Base-by-base conservation (phyloP, 2,113 vertebrate genomes). In the Chionis minor region DNA sequence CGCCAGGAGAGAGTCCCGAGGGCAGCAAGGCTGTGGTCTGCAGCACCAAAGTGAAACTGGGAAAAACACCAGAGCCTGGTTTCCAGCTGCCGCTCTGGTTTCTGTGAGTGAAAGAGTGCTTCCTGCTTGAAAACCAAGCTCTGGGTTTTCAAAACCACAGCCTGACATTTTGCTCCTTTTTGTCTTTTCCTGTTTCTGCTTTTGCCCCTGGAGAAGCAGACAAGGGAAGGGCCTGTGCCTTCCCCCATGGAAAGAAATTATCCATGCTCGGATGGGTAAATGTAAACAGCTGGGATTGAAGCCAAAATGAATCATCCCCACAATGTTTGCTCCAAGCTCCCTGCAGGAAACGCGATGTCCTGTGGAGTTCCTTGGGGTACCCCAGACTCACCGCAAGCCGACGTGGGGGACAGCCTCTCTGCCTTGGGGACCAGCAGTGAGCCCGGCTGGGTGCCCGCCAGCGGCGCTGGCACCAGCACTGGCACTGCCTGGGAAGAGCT, bases 341-440 rank as follows among this genome's bases (percentile, higher is more conserved):
- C 35, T 40, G 69, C 47, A 78, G 61, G 55, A 66, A 38, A 24
- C 0, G 2, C 5, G 2, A 35, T 22, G 12, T 30, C 61, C 69
- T 27, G 19, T 32, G 52, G 79, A 59, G 71, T 27, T 56, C 21
- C 51, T 87, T 32, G 35, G 62, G 5, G 44, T 59, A 70, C 35
- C 35, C 44, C 66, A 88, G 45, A 95, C 94, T 99, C 98, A 92
- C 98, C 97, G 1, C 98, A 98, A 32, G 97, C 94, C 2, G 97
- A 98, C 1, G 98, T 98, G 5, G 99, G 99, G 6, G 99, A 99
- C 3, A 99, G 98, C 35, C 97, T 98, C 97, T 99, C 99, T 1
- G 96, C 98, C 97, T 99, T 99, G 88, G 99, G 99, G 74, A 98
- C 86, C 33, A 98, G 95, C 83, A 91, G 90, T 21, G 96, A 72